Evolutionary conservation across 2,797 vertebrate genomes (phyloP), one percentile per base, ranked within the genome.

Genomic region (Sebastes cheni): DNA sequence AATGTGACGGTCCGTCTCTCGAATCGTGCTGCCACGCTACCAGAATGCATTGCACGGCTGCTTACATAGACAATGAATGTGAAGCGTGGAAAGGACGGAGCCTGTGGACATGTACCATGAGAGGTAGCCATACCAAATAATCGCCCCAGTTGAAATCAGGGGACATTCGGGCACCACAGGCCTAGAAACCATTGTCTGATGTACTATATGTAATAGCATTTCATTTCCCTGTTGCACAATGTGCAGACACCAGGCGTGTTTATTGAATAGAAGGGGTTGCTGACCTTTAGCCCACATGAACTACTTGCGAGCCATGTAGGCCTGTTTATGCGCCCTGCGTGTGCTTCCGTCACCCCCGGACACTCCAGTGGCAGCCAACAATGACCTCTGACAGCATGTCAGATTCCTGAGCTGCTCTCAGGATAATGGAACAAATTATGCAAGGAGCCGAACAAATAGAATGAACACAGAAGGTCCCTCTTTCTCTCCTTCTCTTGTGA

Each of bases 351-450:
- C 77, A 80, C 76, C 83, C 64, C 54, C 56, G 74, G 69, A 74
- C 82, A 79, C 76, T 77, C 60, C 60, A 61, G 59, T 79, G 81
- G 77, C 81, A 78, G 79, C 64, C 68, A 75, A 65, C 74, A 66
- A 56, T 77, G 77, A 85, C 84, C 91, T 79, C 77, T 80, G 79
- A 46, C 85, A 88, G 76, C 22, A 60, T 66, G 82, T 76, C 73
- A 75, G 65, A 70, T 76, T 81, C 79, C 84, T 67, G 73, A 83
- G 64, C 83, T 62, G 78, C 73, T 81, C 76, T 75, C 60, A 25
- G 32, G 61, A 84, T 88, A 79, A 92, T 75, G n/a, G 81, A 60
- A 73, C 80, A 80, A 81, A 84, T 86, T 86, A 86, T 82, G 68
- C 83, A 86, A 79, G 39, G 71, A 83, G 36, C 68, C 70, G 80